A percentile compares a stretch with the other conserved stretches of the same genome.
Evolutionary conservation across 1,140 invertebrate species (phyloP).

Genomic region (Chymomyza costata): DNA sequence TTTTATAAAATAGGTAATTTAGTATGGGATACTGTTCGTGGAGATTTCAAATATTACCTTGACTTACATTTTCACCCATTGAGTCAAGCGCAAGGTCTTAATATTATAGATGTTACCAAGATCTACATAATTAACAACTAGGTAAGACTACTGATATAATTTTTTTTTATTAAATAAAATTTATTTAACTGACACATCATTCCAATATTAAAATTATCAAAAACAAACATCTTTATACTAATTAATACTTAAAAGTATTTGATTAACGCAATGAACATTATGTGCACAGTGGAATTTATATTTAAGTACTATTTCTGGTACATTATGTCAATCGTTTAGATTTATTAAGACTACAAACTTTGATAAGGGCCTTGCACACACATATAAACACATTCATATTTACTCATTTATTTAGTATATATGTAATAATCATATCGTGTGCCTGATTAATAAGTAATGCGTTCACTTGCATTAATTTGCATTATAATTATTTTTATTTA

Average conservation of each 20-base stretch:
- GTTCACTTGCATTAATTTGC: background rate
- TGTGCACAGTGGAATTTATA: slow-evolving; percentile 11
- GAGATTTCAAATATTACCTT: no score
- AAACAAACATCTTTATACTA: slow-evolving; percentile 47
- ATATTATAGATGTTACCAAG: no score
- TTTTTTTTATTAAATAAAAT: slow-evolving; percentile 46
- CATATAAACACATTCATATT: background rate
- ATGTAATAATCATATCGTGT: slow-evolving; percentile 4
- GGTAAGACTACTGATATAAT: background rate
- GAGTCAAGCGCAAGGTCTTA: no score
- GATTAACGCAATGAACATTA: slow-evolving; percentile 45
- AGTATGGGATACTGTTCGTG: no score
- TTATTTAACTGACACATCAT: slow-evolving; percentile 45
- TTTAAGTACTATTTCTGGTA: slow-evolving; percentile 4
- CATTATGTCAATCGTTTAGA: slow-evolving; percentile 3
- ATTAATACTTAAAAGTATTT: slow-evolving; percentile 52
- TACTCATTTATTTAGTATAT: slow-evolving; percentile 9
- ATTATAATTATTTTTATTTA: background rate
- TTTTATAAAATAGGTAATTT: no score
- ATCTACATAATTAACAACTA: no score
- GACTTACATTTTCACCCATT: no score
- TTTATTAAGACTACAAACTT: slow-evolving; percentile 2
- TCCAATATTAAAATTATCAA: slow-evolving; percentile 38
- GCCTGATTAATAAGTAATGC: slow-evolving; percentile 3
- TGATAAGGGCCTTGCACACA: slow-evolving; percentile 5